Evolutionary conservation across 2,888 invertebrate genomes (phyloP).

Genomic region (Lagria hirta): DNA sequence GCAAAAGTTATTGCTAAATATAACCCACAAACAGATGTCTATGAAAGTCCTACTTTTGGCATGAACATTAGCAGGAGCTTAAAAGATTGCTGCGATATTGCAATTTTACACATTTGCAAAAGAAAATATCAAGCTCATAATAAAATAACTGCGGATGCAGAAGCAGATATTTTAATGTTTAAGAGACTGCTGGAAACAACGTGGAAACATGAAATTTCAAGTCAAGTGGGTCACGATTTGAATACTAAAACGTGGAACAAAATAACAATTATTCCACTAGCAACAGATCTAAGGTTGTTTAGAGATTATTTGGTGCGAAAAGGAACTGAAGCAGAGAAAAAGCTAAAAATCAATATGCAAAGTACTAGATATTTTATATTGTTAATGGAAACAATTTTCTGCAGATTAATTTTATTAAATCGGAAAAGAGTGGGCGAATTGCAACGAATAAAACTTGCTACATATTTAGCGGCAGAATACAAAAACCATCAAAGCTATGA

Average conservation of each 20-base stretch:
- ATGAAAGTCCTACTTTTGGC: conserved; percentile 18
- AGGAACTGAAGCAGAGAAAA: conserved; percentile 5
- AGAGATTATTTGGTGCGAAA: conserved; percentile 23
- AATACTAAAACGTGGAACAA: conserved; percentile 28
- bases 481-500: conserved; percentile 27
- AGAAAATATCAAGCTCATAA: conserved; percentile 4
- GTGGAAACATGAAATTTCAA: conserved; percentile 14
- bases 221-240: conserved; percentile 22
- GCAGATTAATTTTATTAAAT: conserved; percentile 33
- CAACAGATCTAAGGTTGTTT: conserved; percentile 30
- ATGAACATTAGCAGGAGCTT: conserved; percentile 14
- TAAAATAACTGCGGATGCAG: conserved; percentile 22
- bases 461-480: background rate
- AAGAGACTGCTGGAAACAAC: conserved; percentile 2
- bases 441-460: background rate
- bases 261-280: conserved; percentile 29
- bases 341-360: conserved; percentile 15
- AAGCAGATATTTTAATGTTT: conserved; percentile 13
- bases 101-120: conserved; percentile 7
- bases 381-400: conserved; percentile 32
- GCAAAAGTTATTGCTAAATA: too few relatives aligned
- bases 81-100: conserved; percentile 21
- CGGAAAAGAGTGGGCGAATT: conserved; percentile 30
- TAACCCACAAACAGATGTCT: too few relatives aligned
- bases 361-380: conserved; percentile 17